phyloP scores from a whole-genome alignment of 2,888 invertebrate species.

The Matsumyia berberina region DNA sequence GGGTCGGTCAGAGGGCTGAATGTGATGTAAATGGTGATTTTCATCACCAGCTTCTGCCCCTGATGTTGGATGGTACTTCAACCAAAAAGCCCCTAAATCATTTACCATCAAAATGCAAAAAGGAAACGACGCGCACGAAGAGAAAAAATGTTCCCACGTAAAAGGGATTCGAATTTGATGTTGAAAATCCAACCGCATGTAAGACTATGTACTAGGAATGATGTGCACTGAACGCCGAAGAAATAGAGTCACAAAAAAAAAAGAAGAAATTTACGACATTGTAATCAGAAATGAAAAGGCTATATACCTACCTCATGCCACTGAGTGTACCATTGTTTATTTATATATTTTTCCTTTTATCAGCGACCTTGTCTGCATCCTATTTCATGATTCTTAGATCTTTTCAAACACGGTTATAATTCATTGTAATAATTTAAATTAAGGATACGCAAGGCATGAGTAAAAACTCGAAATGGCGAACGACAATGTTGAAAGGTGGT shows the following conservation, averaged over 20 bases:
- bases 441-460: neutral
- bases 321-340: too few relatives aligned
- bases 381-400: neutral
- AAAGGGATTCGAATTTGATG: conserved; percentile 21
- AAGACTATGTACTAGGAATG: neutral
- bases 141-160: neutral
- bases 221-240: neutral
- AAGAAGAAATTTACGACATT: neutral
- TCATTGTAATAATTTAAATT: conserved; percentile 6
- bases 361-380: neutral
- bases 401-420: neutral
- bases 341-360: neutral
- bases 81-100: conserved; percentile 16
- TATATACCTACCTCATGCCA: neutral
- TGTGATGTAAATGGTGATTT: conserved; percentile 37
- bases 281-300: neutral
- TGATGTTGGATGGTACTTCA: conserved; percentile 18
- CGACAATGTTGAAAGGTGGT: neutral
- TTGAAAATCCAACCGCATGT: conserved; percentile 13
- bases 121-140: neutral
- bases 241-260: neutral
- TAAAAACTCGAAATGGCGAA: neutral
- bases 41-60: conserved; percentile 21
- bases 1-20: conserved; percentile 5
- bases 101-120: conserved; percentile 15